Evolutionary conservation across 2,797 vertebrate genomes (phyloP), one percentile per base, ranked within the genome.

Genomic region (Tamandua tetradactyla): DNA sequence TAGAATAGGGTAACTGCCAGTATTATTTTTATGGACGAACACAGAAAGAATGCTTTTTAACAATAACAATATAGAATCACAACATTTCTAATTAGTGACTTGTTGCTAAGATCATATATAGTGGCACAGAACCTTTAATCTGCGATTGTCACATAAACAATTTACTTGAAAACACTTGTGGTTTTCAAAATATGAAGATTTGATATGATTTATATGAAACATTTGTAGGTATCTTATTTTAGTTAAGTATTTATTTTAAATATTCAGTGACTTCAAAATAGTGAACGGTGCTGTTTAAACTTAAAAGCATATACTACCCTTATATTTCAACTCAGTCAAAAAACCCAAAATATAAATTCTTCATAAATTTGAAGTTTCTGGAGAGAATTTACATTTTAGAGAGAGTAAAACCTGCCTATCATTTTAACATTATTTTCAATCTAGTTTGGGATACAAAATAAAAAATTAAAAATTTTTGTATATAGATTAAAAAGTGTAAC

Each of bases 401-500:
- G 11, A 84, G n/a, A 76, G 59, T 52, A 47, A 84, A 94, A 7
- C 71, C 66, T 61, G 7, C 5, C 37, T 42, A n/a, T 86, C 75
- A 75, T 71, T 89, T 92, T 90, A 57, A 55, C 90, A 23, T 69
- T 76, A 32, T 12, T 64, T 61, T 23, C 61, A 2, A 32, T 61
- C 32, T 81, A 74, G 10, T 72, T 61, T 49, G 87, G 44, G 35
- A 32, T 57, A 74, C n/a, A 74, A 89, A 85, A 18, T 78, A 25
- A 75, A 40, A 68, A 44, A 71, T 49, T 89, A 81, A 55, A 49
- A 81, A 84, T 57, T 40, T 40, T 35, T 88, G 32, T 25, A 68
- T 49, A 92, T 92, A 69, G 88, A 30, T 76, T 81, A 32, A 83
- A 88, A 81, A 35, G n/a, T 61, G 32, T 84, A 15, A 87, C 40